Base-by-base conservation (phyloP, 2,888 invertebrate genomes). In the Reticulitermes lucifugus region DNA sequence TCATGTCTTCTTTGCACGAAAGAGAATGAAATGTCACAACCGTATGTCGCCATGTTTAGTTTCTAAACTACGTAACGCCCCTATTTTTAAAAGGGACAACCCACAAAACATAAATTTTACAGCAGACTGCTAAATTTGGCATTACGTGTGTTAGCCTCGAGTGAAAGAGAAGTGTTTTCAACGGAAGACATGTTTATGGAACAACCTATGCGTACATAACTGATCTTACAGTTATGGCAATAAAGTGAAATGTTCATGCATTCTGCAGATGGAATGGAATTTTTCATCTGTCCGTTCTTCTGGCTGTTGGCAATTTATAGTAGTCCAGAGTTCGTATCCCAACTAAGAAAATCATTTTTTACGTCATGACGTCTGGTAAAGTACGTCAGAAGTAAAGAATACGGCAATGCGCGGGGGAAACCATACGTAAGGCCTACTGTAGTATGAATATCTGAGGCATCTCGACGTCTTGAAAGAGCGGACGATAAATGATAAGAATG, bases 321-420 rank as follows among this genome's bases (percentile, higher is more conserved):
- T 60, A 77, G 77, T 77, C 77, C 77, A 51, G n/a, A 46, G 77
- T 77, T 77, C 77, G 46, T 51, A 77, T 77, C 77, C 46, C 60
- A 60, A n/a, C 10, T 60, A 60, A 18, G 21, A 60, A 60, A 60
- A 60, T 21, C 10, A 60, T 59, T 60, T 60, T 21, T 60, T n/a
- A 60, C 60, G 60, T n/a, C 60, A 60, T 60, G 18, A 60, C n/a
- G 21, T 60, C 60, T 18, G 14, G 10, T 2, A 60, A 60, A 60
- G 1, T 60, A 60, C 14, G 60, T 60, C 3, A n/a, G 60, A 60
- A 60, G 60, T 6, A n/a, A 46, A n/a, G 60, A 46, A 46, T 46
- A 46, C 35, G 46, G 12, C 46, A 46, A 46, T 46, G 6, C 10
- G 60, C 14, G 14, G n/a, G 60, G 60, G 60, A 60, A 60, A 60